Evolutionary conservation across 2,797 vertebrate genomes (phyloP), one percentile per base, ranked within the genome.

Genomic region (Spea hammondii): DNA sequence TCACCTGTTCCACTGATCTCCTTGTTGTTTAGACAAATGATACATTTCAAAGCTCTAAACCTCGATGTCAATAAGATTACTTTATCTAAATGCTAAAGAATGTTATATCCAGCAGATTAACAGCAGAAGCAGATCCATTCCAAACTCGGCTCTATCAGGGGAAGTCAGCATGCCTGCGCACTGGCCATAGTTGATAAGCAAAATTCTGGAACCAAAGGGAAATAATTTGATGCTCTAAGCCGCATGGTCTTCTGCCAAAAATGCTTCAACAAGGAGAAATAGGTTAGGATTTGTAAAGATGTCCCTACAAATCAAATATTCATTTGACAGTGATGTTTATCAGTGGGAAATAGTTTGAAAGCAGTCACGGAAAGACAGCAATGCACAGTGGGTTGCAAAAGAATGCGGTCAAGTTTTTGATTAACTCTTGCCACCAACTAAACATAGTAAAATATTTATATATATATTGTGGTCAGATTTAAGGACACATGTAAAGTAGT

Each of bases 21-120:
- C 50, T 12, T 67, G 60, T 59, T 60, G 73, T 59, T 14, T 10
- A 48, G 68, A 57, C 46, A 66, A 76, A 80, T 66, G 17, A 72
- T 54, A 66, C 10, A 13, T 72, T 72, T 77, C 50, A 67, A 54
- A 67, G 53, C 17, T 54, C 47, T 54, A 67, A 77, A 64, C 53
- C 32, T 11, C 74, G 44, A 44, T 73, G 74, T 73, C 79, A 81
- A 69, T 77, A 68, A 73, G 74, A 77, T 81, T 68, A 64, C 70
- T 77, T 81, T 77, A 77, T 81, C 79, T 81, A 67, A 54, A 81
- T 72, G 54, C 74, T 67, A 72, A 72, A 69, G 60, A 65, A 76
- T 45, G 47, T 51, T 72, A 65, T 62, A 81, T 55, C 68, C 74
- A 14, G 10, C 62, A 76, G 79, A 81, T 81, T 76, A 81, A 57